Base-by-base conservation (phyloP, 2,113 vertebrate species). In the Phylloscopus trochiloides region DNA sequence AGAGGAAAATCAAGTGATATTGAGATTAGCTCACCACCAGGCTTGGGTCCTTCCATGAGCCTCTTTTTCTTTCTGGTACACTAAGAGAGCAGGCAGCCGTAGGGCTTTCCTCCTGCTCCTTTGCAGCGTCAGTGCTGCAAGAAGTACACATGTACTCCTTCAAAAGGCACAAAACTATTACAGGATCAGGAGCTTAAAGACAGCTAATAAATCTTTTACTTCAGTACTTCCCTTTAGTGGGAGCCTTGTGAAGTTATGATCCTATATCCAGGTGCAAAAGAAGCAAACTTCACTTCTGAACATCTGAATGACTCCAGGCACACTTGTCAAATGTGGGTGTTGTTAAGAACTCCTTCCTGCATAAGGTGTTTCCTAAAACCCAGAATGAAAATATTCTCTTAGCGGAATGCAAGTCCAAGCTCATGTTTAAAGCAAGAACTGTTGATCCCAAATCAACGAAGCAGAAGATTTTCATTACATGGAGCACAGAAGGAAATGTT, bases 361-460 rank as follows among this genome's bases (percentile, higher is more conserved):
- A 54, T 63, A 78, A 75, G 50, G 55, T 62, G 34, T 61, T 91
- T 61, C 68, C 84, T 1, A 0, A 89, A 87, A 77, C 10, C 25
- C 59, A 75, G 48, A 77, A 71, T 22, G 59, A 85, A 79, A 90
- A 90, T n/a, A 61, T 9, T 48, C 36, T 50, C 52, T 80, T 47
- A 80, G 51, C 25, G 43, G 45, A 84, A 54, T 72, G 47, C 28
- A 77, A 85, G 67, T 31, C 47, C 54, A 88, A 88, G n/a, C 26
- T 80, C 55, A 57, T 21, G 13, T 82, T 94, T 92, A 91, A 90
- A 89, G 61, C 52, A 86, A 42, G 77, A 94, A 83, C 40, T 75
- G 40, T 21, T 91, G 78, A 90, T 71, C 48, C 32, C 43, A 78
- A 34, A 74, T 66, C 70, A 85, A 38, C 0, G 17, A 91, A 85